Evolutionary conservation across 37 sponge, comb jelly and placozoan genomes (phyloP), one percentile per base, ranked within the genome.

Genomic region (Diacarnus erythraeanus): DNA sequence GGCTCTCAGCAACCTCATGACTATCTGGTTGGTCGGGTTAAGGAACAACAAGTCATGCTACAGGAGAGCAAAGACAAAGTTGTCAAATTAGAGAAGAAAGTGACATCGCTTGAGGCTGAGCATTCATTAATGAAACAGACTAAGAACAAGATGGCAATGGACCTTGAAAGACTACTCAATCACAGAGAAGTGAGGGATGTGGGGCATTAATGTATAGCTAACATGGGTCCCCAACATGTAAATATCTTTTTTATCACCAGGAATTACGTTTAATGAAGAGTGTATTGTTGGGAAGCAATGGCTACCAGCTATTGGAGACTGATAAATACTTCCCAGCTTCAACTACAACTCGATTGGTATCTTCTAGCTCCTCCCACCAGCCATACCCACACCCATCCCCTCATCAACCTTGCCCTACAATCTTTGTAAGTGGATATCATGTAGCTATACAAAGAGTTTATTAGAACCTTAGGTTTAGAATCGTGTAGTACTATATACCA

Each of bases 351-450:
- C 17, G 31, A 12, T n/a, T n/a, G n/a, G n/a, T 23, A 25, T 12
- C 67, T 60, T 18, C 57, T 59, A 59, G 60, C 60, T 17, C 60
- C 60, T 27, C 51, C 1, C 72, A 61, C 61, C 40, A n/a, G n/a
- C n/a, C n/a, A n/a, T n/a, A n/a, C n/a, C n/a, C n/a, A n/a, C n/a
- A n/a, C n/a, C n/a, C n/a, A n/a, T n/a, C n/a, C n/a, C n/a, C n/a
- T n/a, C n/a, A n/a, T n/a, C n/a, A 66, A 26, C 86, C 86, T 44
- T 38, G 61, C 3, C 87, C 87, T 17, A 86, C 80, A 27, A 69
- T 86, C 15, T 86, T 86, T 79, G 87, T 86, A 51, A 86, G 87
- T 86, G 15, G n/a, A n/a, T n/a, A n/a, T n/a, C n/a, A n/a, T n/a
- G n/a, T n/a, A n/a, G n/a, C n/a, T n/a, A n/a, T n/a, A n/a, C n/a